Percentiles rank a stretch among this genome's conserved stretches.
These are phyloP conservation scores for Brachyistius frenatus DNA, from an alignment of 2,113 vertebrate genomes.

Conservation along the genomic window DNA sequence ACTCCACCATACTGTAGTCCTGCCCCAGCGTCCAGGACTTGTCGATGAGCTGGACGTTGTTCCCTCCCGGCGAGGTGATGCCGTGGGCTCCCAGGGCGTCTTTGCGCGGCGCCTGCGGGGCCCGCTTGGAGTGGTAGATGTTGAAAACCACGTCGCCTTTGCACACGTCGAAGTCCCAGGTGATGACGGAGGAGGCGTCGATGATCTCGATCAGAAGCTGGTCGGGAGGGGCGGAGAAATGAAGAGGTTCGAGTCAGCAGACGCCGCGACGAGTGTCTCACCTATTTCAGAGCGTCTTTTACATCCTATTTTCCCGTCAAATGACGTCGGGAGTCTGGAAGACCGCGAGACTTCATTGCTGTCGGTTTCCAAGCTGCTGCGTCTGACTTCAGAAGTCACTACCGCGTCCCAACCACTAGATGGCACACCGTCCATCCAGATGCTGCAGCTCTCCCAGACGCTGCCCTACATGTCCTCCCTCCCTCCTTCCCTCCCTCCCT, in stretches of 20 bases:
- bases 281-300: too few species aligned
- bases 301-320: too few species aligned
- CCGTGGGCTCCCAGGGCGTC: conserved; percentile 91
- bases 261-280: too few species aligned
- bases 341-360: too few species aligned
- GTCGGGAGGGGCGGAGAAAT: background rate
- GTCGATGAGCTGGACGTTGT: conserved; percentile 96
- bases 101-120: conserved; percentile 91
- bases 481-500: background rate
- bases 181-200: conserved; percentile 95
- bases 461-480: conserved; percentile 30
- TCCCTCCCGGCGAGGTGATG: conserved; percentile 92
- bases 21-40: conserved; percentile 92
- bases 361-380: background rate
- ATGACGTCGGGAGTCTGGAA: too few species aligned
- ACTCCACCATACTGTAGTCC: conserved; percentile 97
- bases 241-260: too few species aligned
- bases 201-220: conserved; percentile 95
- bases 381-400: background rate
- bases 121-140: conserved; percentile 95
- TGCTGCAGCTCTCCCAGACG: background rate
- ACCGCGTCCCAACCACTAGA: conserved; percentile 55
- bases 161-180: conserved; percentile 98
- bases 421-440: conserved; percentile 43
- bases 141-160: conserved; percentile 97